Percentiles rank a stretch among this genome's conserved stretches.
Evolutionary conservation across 2,888 invertebrate genomes (phyloP).

Genomic region (Uloborus plumipes): DNA sequence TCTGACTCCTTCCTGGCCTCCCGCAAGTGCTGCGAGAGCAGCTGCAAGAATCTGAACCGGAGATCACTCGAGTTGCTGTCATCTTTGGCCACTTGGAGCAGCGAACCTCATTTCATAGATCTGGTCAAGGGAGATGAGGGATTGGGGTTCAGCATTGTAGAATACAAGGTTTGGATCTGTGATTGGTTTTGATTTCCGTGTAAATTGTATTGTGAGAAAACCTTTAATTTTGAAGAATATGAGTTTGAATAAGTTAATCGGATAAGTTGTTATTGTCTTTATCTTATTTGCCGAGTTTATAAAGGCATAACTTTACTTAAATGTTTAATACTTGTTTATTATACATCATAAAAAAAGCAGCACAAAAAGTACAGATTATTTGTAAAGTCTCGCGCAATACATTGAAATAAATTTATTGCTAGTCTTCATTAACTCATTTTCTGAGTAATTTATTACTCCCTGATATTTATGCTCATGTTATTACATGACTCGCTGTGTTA

Average conservation of each 20-base stretch:
- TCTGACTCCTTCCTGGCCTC: constrained; percentile 84
- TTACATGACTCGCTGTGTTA: too few relatives aligned
- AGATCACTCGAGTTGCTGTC: constrained; percentile 98
- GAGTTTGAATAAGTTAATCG: background rate
- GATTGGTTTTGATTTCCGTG: constrained; percentile 7
- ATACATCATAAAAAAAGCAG: too few relatives aligned
- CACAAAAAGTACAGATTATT: too few relatives aligned
- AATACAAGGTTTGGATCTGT: constrained; percentile 83
- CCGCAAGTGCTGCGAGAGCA: constrained; percentile 22
- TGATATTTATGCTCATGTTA: too few relatives aligned
- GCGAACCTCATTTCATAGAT: constrained; percentile 95
- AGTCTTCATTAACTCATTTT: too few relatives aligned
- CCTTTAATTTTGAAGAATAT: background rate
- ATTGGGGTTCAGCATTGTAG: constrained; percentile 97
- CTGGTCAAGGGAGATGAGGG: constrained; percentile 96
- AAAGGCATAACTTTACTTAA: background rate
- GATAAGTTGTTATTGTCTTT: background rate
- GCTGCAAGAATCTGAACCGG: constrained; percentile 73
- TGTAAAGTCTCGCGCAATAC: too few relatives aligned
- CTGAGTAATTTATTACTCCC: too few relatives aligned
- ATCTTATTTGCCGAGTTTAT: background rate
- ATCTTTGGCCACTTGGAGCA: constrained; percentile 98
- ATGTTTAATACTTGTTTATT: too few relatives aligned
- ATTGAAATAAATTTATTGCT: too few relatives aligned
- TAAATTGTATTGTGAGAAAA: too few relatives aligned